These are phyloP conservation scores for Neosilurus hyrtlii DNA, from an alignment of 2,797 vertebrate species.

Conservation along the genomic window DNA sequence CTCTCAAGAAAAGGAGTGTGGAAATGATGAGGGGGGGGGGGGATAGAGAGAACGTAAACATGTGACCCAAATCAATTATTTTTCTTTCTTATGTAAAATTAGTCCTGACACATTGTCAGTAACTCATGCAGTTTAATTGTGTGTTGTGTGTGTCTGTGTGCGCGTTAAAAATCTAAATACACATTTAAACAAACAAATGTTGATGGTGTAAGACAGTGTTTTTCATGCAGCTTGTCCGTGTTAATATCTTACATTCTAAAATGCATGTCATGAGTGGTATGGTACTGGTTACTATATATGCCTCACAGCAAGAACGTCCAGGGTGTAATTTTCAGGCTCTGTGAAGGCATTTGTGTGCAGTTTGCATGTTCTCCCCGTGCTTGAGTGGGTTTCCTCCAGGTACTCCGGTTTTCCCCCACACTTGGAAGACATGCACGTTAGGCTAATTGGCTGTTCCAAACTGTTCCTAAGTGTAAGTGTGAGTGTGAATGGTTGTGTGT, in stretches of 20 bases:
- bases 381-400: too few relatives aligned
- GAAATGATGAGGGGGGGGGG: slow-evolving; percentile 17
- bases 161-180: neutral
- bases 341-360: too few relatives aligned
- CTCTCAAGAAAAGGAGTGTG: slow-evolving; percentile 56
- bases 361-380: too few relatives aligned
- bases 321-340: too few relatives aligned
- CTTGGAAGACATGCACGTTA: too few relatives aligned
- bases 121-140: neutral
- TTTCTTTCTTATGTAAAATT: neutral
- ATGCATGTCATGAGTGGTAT: too few relatives aligned
- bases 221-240: slow-evolving; percentile 6
- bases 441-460: too few relatives aligned
- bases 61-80: slow-evolving; percentile 20
- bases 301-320: too few relatives aligned
- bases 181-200: neutral
- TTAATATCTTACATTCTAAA: neutral
- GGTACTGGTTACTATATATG: too few relatives aligned
- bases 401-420: too few relatives aligned
- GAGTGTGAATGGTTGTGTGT: too few relatives aligned
- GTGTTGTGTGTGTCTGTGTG: neutral
- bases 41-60: neutral
- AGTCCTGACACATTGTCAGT: neutral
- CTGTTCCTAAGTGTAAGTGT: too few relatives aligned
- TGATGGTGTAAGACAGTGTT: slow-evolving; percentile 1